Evolutionary conservation across 2,113 vertebrate genomes (phyloP).

Genomic region (Orycteropus afer): DNA sequence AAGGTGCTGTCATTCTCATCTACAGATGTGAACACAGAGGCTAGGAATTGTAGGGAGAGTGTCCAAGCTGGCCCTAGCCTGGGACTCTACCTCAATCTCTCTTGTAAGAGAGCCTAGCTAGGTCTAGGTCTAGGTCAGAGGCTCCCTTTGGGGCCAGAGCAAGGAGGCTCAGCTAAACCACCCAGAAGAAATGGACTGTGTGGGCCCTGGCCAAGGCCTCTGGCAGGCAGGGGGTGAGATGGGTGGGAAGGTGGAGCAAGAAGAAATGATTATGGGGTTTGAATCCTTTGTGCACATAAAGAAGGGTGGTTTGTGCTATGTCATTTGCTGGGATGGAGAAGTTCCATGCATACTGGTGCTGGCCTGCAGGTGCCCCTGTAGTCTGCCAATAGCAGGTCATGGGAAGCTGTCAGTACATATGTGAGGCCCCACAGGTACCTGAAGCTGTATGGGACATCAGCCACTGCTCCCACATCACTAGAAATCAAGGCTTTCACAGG

Average conservation of each 20-base stretch:
- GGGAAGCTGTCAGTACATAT: not conserved
- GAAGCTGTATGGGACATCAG: fast-evolving
- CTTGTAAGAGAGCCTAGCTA: not conserved
- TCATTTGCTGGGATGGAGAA: not conserved
- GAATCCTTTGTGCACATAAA: not conserved
- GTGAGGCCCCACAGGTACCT: not conserved
- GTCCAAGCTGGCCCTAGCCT: no score
- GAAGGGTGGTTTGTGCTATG: not conserved
- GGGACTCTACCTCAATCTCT: not conserved
- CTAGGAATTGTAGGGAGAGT: not conserved
- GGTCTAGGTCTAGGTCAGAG: not conserved
- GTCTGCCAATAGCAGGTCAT: not conserved
- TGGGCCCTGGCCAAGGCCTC: not conserved
- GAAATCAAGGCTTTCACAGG: not conserved
- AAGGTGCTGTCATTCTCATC: no score
- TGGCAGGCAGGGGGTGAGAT: no score
- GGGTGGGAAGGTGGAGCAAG: not conserved
- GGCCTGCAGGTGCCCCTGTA: not conserved
- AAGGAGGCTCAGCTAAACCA: not conserved
- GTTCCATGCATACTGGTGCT: not conserved
- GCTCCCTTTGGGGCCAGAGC: not conserved
- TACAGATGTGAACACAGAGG: not conserved
- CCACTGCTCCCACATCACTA: not conserved
- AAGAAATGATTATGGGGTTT: not conserved
- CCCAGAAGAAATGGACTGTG: not conserved